Evolutionary conservation across 2,797 vertebrate species (phyloP).

Genomic region (Catharus ustulatus): DNA sequence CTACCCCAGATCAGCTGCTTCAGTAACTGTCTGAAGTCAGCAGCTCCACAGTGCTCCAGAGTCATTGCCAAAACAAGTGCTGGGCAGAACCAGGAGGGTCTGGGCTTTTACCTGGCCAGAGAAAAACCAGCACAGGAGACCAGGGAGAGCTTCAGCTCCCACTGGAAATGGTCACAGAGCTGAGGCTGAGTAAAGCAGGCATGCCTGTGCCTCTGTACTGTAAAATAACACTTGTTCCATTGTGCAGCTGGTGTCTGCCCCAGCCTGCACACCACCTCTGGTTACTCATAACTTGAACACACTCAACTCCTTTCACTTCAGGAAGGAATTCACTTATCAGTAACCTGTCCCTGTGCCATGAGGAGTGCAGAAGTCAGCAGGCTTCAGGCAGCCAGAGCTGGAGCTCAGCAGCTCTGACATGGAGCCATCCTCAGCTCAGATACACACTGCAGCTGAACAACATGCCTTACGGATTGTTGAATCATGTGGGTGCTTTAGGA

Average conservation of each 20-base stretch:
- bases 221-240: background rate
- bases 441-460: background rate
- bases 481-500: background rate
- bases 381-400: background rate
- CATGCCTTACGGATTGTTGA: fast-evolving
- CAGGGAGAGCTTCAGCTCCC: background rate
- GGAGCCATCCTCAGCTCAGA: background rate
- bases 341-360: background rate
- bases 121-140: background rate
- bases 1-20: background rate
- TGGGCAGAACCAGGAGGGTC: background rate
- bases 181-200: background rate
- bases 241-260: background rate
- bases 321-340: background rate
- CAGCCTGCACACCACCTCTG: background rate
- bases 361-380: background rate
- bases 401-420: background rate
- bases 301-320: background rate
- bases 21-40: background rate
- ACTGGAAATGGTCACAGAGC: background rate
- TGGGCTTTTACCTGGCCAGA: background rate
- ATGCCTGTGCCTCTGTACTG: background rate
- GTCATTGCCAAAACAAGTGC: background rate
- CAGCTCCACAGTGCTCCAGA: background rate
- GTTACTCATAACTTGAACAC: background rate